Base-by-base conservation (phyloP, 2,113 vertebrate genomes). In the human region DNA sequence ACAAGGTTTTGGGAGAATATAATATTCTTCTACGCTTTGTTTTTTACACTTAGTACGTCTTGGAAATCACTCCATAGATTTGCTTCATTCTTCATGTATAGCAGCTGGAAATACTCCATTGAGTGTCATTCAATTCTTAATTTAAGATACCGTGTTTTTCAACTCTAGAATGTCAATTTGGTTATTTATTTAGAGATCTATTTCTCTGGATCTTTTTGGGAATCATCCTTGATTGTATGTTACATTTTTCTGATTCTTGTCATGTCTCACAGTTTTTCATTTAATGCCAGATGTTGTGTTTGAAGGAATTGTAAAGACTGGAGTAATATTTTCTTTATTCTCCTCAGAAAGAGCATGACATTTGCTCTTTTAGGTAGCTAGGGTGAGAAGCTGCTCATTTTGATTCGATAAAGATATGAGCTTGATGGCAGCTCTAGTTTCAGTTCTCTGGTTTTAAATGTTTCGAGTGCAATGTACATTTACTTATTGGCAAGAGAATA, bases 361-460 rank as follows among this genome's bases (percentile, higher is more conserved):
- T 88, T 87, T 93, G n/a, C 17, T 93, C 11, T 40, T 0, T 72
- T 76, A 61, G 59, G n/a, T 22, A 82, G 61, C 17, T 64, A 52
- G 25, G 23, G 35, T 90, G 35, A 91, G 38, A n/a, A 30, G 32
- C 64, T 92, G 79, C 64, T 92, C 27, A 43, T 94, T 92, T 89
- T 88, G 72, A 57, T 48, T 35, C 38, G 68, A 1, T 80, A 66
- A 89, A 61, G 68, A 55, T 89, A 48, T 86, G 85, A 90, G 25
- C 35, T 89, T 96, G 43, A 16, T 72, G 50, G 92, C 68, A 93
- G 27, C n/a, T 78, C 38, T 92, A 64, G 40, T 73, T 93, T 93
- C 38, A 88, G 9, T 87, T 78, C 3, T 93, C 14, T 80, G 22
- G 38, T 82, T 96, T 87, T 64, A 64, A 0, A 38, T 83, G 2